Conservation (phyloP, 2,113 vertebrate species). For the Lipophrys pholis region DNA sequence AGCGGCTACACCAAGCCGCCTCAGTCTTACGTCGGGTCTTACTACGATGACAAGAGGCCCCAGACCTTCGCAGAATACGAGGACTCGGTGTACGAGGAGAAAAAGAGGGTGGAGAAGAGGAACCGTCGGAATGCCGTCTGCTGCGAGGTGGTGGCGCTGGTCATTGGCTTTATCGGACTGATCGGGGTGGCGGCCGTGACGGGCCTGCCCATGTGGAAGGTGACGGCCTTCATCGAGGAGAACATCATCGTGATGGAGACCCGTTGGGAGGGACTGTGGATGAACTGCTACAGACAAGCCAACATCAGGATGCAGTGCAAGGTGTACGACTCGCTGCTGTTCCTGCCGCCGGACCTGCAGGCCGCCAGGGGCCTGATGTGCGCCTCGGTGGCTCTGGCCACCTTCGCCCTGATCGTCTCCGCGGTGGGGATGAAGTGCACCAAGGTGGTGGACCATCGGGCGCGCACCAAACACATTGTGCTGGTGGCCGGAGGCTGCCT, state of each 20-base stretch:
- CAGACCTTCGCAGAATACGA: conserved; percentile 47
- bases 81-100: conserved; percentile 73
- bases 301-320: conserved; percentile 91
- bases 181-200: conserved; percentile 88
- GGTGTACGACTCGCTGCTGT: conserved; percentile 88
- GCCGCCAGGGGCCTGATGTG: conserved; percentile 91
- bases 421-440: conserved; percentile 86
- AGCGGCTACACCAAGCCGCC: conserved; percentile 74
- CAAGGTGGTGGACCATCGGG: conserved; percentile 74
- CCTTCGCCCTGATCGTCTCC: conserved; percentile 83
- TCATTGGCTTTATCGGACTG: conserved; percentile 87
- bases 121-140: conserved; percentile 61
- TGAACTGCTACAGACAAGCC: conserved; percentile 91
- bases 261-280: conserved; percentile 96
- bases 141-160: conserved; percentile 86
- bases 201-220: conserved; percentile 94
- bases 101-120: conserved; percentile 75
- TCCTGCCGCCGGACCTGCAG: conserved; percentile 86
- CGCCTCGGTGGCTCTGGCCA: conserved; percentile 75
- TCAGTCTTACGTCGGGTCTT: conserved; percentile 55
- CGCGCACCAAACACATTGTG: conserved; percentile 81
- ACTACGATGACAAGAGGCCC: conserved; percentile 68
- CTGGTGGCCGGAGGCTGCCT: conserved; percentile 82
- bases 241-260: conserved; percentile 88
- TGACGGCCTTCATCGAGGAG: conserved; percentile 89